phyloP scores from a whole-genome alignment of 2,113 vertebrate species.

The Psammodynastes pulverulentus region DNA sequence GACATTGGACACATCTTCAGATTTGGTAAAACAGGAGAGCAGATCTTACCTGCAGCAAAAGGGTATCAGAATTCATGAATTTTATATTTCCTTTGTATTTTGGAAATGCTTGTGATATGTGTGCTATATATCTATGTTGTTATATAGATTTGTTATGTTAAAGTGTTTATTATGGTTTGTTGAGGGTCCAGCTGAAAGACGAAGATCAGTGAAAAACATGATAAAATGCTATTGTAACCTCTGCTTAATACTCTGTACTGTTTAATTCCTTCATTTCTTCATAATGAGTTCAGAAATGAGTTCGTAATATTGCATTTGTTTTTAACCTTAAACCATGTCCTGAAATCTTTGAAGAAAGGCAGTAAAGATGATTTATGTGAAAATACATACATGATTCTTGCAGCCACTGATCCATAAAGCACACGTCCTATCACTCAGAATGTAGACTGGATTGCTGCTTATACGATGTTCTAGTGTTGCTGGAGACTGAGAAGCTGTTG shows the following conservation, averaged over 20 bases:
- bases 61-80: not conserved
- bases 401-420: not conserved
- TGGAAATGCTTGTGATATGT: not conserved
- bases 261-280: not conserved
- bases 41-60: not conserved
- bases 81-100: not conserved
- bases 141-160: not conserved
- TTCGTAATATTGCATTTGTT: not conserved
- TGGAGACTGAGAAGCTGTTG: not conserved
- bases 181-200: not conserved
- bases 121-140: not conserved
- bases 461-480: not conserved
- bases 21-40: not conserved
- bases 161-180: not conserved
- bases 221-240: conserved; percentile 5
- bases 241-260: not conserved
- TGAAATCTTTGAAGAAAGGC: not conserved
- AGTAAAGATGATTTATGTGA: not conserved
- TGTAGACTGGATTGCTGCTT: not conserved
- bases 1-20: not conserved
- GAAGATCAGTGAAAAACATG: not conserved
- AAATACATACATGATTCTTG: not conserved
- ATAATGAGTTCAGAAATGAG: not conserved
- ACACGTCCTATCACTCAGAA: not conserved
- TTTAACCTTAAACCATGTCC: not conserved